These are phyloP conservation scores for Heteromormyrus szaboi DNA, from an alignment of 2,797 vertebrate species.

Conservation along the genomic window DNA sequence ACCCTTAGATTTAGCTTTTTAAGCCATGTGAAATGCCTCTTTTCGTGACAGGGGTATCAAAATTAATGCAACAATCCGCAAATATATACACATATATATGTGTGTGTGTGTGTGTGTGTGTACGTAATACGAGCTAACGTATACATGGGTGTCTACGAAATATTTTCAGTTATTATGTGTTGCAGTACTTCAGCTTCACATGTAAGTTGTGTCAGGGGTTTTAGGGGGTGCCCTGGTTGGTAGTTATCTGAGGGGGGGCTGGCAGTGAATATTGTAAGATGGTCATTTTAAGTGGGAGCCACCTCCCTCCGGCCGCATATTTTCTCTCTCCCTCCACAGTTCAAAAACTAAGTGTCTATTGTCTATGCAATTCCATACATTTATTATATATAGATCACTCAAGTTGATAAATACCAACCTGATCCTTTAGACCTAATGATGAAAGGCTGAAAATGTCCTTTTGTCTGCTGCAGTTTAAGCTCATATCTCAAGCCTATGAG, in stretches of 20 bases:
- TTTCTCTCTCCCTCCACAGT: neutral
- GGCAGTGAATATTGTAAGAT: neutral
- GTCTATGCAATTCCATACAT: neutral
- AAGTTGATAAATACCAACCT: neutral
- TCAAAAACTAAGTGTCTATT: neutral
- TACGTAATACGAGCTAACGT: neutral
- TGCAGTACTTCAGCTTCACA: neutral
- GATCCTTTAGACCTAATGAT: neutral
- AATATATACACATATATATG: too few species aligned
- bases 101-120: neutral
- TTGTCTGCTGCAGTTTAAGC: conserved; percentile 77
- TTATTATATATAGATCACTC: neutral
- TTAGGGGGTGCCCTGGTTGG: neutral
- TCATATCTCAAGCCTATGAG: conserved; percentile 95
- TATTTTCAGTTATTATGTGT: neutral
- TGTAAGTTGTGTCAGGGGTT: neutral
- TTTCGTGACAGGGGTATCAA: neutral
- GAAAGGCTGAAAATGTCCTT: conserved; percentile 13
- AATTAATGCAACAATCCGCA: neutral
- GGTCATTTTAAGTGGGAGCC: neutral
- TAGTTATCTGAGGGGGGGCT: neutral
- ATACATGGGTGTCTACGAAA: neutral
- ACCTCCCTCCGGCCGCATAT: neutral
- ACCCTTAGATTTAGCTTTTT: neutral
- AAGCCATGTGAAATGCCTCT: neutral